Evolutionary conservation across 2,113 vertebrate species (phyloP).

Genomic region (Glareola pratincola): DNA sequence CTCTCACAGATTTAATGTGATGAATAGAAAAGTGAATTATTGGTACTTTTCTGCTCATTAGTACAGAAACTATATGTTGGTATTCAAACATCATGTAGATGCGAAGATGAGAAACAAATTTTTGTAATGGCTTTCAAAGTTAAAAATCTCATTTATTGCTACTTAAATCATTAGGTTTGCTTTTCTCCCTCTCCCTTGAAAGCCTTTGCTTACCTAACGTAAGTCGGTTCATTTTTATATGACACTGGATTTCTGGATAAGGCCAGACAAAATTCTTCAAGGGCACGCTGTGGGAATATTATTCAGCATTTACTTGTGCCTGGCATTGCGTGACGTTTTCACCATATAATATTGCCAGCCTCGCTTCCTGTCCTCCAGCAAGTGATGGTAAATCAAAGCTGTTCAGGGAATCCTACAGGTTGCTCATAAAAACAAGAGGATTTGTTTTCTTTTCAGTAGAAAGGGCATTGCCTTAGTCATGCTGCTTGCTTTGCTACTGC

Average conservation of each 20-base stretch:
- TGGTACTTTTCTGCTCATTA: background rate
- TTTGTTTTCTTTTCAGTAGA: background rate
- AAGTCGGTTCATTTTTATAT: background rate
- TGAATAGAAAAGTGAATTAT: background rate
- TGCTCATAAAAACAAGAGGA: background rate
- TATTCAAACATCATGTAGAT: background rate
- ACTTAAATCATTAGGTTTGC: background rate
- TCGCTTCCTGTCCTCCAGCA: slow-evolving; percentile 19
- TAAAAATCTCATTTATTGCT: background rate
- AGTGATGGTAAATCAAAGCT: background rate
- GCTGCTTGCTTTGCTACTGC: background rate
- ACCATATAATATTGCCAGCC: background rate
- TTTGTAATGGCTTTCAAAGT: background rate
- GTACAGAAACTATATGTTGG: background rate
- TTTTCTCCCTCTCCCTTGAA: background rate
- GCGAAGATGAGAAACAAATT: background rate
- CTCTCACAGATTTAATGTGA: background rate
- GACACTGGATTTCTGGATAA: background rate
- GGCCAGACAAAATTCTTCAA: background rate
- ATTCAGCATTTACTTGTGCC: background rate
- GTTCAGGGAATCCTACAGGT: slow-evolving; percentile 57
- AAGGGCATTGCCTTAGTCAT: background rate
- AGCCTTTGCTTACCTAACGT: background rate
- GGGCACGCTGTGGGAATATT: background rate
- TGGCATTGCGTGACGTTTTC: background rate